phyloP scores from a whole-genome alignment of 2,113 vertebrate species.

The Uria aalge region DNA sequence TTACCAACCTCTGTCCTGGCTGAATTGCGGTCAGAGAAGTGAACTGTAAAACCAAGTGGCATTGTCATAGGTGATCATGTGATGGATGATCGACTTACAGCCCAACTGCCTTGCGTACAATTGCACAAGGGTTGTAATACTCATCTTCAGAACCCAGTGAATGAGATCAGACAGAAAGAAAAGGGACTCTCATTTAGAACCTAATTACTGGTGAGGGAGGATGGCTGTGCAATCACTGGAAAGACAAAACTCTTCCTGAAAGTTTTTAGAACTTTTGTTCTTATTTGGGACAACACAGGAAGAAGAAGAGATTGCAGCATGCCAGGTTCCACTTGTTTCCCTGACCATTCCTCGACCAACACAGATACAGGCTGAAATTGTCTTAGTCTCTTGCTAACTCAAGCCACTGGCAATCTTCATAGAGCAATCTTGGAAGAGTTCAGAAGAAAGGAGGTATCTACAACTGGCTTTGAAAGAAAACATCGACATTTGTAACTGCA shows the following conservation, averaged over 20 bases:
- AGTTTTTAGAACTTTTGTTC: background rate
- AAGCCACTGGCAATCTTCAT: background rate
- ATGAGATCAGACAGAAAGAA: background rate
- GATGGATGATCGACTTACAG: background rate
- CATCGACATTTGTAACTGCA: background rate
- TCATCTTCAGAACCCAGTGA: background rate
- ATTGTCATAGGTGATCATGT: background rate
- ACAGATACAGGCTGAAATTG: fast-evolving
- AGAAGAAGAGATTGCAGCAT: background rate
- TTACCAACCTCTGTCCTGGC: background rate
- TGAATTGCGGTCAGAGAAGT: background rate
- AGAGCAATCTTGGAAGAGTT: background rate
- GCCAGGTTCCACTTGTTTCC: background rate
- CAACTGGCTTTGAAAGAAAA: background rate
- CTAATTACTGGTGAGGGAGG: background rate
- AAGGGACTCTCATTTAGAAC: background rate
- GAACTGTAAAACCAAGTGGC: background rate
- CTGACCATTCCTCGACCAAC: background rate
- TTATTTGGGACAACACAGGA: background rate
- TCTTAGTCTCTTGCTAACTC: background rate
- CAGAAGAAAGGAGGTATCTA: background rate
- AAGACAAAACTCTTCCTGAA: background rate
- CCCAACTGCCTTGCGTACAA: fast-evolving
- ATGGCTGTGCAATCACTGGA: background rate
- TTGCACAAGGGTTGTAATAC: background rate